Evolutionary conservation across 1,140 invertebrate genomes (phyloP).

Genomic region (Orchesella cincta): DNA sequence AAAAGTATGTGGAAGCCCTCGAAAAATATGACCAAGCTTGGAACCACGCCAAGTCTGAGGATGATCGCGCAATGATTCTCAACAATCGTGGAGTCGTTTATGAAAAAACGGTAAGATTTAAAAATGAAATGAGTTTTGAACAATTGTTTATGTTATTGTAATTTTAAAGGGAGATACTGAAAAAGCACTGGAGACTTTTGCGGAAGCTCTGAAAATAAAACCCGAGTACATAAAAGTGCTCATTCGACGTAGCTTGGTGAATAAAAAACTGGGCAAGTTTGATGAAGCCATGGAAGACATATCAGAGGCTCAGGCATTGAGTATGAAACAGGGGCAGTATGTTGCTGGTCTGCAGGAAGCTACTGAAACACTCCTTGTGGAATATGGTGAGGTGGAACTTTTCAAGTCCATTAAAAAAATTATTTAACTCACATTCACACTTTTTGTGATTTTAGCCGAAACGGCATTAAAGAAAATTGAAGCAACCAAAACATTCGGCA

Average conservation of each 20-base stretch:
- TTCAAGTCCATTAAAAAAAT: too few relatives aligned
- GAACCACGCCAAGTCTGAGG: not conserved
- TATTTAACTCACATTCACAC: too few relatives aligned
- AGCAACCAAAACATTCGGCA: not conserved
- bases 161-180: conserved; percentile 14
- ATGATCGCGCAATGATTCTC: conserved; percentile 24
- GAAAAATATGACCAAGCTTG: conserved; percentile 28
- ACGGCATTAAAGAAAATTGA: not conserved
- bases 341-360: not conserved
- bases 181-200: conserved; percentile 14
- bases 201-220: not conserved
- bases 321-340: not conserved
- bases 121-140: not conserved
- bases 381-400: not conserved
- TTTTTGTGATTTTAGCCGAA: not conserved
- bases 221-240: conserved; percentile 33
- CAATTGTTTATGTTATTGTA: not conserved
- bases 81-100: conserved; percentile 30
- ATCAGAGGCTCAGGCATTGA: conserved; percentile 6
- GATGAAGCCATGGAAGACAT: conserved; percentile 21
- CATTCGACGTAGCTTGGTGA: not conserved
- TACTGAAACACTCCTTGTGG: not conserved
- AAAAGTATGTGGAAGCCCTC: conserved; percentile 19
- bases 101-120: conserved; percentile 11
- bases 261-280: not conserved